Base-by-base conservation (phyloP, 2,888 invertebrate genomes). In the Zygothrica quintamaculata region DNA sequence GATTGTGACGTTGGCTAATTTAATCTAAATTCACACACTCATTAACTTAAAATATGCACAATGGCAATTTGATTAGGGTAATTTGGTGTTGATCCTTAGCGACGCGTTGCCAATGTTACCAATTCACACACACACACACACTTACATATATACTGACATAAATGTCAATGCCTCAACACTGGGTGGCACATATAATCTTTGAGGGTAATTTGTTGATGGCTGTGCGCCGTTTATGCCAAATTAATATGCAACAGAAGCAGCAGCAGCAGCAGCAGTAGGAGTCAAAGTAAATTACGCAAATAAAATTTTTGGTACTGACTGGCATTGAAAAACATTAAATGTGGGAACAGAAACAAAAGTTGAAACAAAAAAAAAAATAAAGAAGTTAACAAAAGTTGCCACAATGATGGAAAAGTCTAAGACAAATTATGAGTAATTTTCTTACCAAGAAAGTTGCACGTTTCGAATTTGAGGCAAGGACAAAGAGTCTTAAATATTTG, bases 21-120 rank as follows among this genome's bases (percentile, higher is more conserved):
- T 73, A 73, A 70, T 76, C 67, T 51, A 77, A 80, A 84, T 84
- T 74, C 84, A 68, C 81, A 81, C 74, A 79, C 81, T 73, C 84
- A 87, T 84, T 84, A 75, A 75, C 70, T 65, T 79, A 77, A 84
- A 87, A 87, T 88, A 86, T 88, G 77, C 80, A 62, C 84, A 77
- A 85, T 84, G 72, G 76, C 58, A 80, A 86, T 86, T 86, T 88
- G 84, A 87, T 88, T 85, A 85, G 70, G 73, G 80, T 87, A 87
- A 86, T 86, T 86, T 86, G 62, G 55, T 65, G 78, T 68, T 85
- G 80, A 87, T 88, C 78, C 76, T 72, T 56, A 46, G 58, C 61
- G 51, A 62, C 56, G 46, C 55, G 64, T 44, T 47, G 56, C 42
- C 47, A 44, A 47, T 25, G 50, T 52, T 39, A 31, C 53, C 15